Evolutionary conservation across 2,113 vertebrate genomes (phyloP).

Genomic region (Phalacrocorax pelagicus): DNA sequence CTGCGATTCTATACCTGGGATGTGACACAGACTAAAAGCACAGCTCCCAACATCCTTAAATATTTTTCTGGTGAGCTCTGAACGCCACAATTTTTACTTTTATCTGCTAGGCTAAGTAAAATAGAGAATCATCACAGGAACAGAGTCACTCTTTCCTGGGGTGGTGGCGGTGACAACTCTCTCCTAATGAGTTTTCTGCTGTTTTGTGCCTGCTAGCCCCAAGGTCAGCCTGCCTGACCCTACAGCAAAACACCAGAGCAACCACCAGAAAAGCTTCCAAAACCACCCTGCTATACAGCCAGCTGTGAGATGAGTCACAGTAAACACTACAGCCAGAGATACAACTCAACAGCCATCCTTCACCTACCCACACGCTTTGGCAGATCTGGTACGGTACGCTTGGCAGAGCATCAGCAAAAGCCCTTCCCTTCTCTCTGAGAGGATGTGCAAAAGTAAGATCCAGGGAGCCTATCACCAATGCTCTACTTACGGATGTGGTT

Average conservation of each 20-base stretch:
- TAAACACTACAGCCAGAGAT: not conserved
- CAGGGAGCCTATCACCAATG: not conserved
- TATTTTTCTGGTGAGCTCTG: not conserved
- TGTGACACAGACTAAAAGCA: not conserved
- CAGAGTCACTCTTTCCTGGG: not conserved
- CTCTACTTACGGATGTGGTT: slow-evolving; percentile 93
- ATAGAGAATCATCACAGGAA: not conserved
- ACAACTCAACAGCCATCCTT: not conserved
- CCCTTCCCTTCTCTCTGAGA: not conserved
- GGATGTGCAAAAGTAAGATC: not conserved
- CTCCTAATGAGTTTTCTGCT: not conserved
- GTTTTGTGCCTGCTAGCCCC: not conserved
- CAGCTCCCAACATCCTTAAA: not conserved
- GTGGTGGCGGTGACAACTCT: not conserved
- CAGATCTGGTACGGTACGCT: not conserved
- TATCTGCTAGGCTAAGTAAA: not conserved
- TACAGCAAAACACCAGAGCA: not conserved
- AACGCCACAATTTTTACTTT: not conserved
- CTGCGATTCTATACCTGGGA: not conserved
- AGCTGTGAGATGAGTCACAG: not conserved
- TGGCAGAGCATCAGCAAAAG: not conserved
- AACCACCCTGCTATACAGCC: not conserved
- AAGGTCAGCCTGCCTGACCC: not conserved
- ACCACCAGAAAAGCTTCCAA: not conserved
- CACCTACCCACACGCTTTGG: not conserved